Base-by-base conservation (phyloP, 2,888 invertebrate species). In the Xestia xanthographa region DNA sequence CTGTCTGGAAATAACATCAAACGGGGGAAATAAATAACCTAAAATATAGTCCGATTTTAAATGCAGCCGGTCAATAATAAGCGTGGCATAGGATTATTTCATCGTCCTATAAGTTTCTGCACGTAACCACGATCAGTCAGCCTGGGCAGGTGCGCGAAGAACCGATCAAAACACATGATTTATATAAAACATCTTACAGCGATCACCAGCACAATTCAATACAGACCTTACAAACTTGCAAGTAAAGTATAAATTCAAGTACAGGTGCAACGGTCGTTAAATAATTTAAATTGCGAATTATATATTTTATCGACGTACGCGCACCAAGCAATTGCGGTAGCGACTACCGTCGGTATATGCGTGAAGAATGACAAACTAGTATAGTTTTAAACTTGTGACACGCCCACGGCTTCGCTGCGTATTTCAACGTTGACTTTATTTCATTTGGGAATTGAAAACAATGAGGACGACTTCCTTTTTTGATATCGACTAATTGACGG, bases 291-390 rank as follows among this genome's bases (percentile, higher is more conserved):
- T 77, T 77, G 70, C 74, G 82, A 76, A 83, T 88, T 85, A 89
- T 82, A 86, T 84, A 90, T 91, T 90, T 90, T 90, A 89, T 91
- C 83, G 87, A 87, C 88, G 88, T 90, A 91, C 89, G 89, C 89
- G 88, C 88, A 86, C 83, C 78, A 82, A 85, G 90, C 91, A 91
- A 91, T 92, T 91, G 92, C 92, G 89, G 91, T 91, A 92, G 92
- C 88, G 85, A 87, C 92, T 91, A 90, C 92, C 88, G 91, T 83
- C 83, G 80, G 86, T 79, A 89, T 90, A 93, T 93, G 92, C 91
- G 91, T 88, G 82, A 87, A 87, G 94, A 94, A 94, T 93, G 93
- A 92, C 90, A 93, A 93, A 91, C 88, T 88, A 85, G 87, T 87
- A 83, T 83, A 86, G 86, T 89, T 90, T 86, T 85, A 89, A 75